Percentiles rank a stretch among this genome's conserved stretches.
Conservation (phyloP, 2,797 vertebrate species). For the Pampus argenteus region DNA sequence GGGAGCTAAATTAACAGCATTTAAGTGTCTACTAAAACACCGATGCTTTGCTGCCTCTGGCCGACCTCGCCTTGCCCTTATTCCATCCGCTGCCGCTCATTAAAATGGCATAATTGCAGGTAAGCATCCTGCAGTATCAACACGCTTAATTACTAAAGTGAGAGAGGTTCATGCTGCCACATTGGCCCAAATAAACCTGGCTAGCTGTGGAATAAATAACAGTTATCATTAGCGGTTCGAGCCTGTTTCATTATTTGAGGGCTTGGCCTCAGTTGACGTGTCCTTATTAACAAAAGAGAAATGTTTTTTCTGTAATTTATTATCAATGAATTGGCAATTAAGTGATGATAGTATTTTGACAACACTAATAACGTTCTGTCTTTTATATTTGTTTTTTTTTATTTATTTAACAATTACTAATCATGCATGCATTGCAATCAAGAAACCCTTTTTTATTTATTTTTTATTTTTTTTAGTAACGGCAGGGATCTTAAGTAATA, state of each 20-base stretch:
- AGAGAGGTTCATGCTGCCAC: conserved; percentile 79
- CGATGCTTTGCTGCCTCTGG: conserved; percentile 82
- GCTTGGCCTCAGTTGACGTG: conserved; percentile 61
- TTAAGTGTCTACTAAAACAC: conserved; percentile 89
- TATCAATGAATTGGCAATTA: conserved; percentile 59
- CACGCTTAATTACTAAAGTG: conserved; percentile 85
- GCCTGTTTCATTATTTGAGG: conserved; percentile 78
- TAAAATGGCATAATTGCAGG: conserved; percentile 88
- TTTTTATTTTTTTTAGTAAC: conserved; percentile 10
- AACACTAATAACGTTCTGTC: conserved; percentile 44
- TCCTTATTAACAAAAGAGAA: conserved; percentile 75
- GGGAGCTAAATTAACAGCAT: conserved; percentile 86
- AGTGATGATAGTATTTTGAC: conserved; percentile 54
- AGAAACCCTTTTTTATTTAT: neutral
- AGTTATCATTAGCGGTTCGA: conserved; percentile 79
- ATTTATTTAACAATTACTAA: conserved; percentile 34
- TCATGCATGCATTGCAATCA: conserved; percentile 23
- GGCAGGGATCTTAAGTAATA: neutral
- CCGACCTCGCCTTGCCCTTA: conserved; percentile 80
- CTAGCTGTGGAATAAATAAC: conserved; percentile 81
- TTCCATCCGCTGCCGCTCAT: conserved; percentile 82
- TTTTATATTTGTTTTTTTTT: conserved; percentile 17
- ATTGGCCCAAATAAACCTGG: conserved; percentile 81
- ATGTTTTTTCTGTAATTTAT: conserved; percentile 49
- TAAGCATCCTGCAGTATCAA: conserved; percentile 84